Evolutionary conservation across 2,797 vertebrate species (phyloP).

Genomic region (Pangasius sanitwongsei): DNA sequence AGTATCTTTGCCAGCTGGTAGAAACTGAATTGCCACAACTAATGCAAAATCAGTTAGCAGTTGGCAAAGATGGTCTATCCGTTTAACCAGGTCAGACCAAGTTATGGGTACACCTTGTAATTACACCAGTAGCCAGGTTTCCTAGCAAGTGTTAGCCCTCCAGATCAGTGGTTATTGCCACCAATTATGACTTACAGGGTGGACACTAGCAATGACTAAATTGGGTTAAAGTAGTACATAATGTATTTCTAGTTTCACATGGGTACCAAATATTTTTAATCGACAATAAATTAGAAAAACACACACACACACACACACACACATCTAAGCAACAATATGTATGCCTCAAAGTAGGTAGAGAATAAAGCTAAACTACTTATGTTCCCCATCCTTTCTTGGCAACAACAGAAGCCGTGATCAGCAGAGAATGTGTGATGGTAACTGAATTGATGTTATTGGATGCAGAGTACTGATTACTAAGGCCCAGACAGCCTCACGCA

Average conservation of each 20-base stretch:
- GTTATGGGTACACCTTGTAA: background rate
- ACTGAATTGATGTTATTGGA: constrained; percentile 20
- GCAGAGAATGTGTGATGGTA: background rate
- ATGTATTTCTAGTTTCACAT: background rate
- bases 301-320: too few species aligned
- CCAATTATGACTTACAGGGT: background rate
- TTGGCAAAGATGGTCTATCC: background rate
- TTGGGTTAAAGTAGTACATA: background rate
- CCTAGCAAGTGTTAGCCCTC: background rate
- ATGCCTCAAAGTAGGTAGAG: background rate
- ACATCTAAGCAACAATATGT: background rate
- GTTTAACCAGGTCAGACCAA: background rate
- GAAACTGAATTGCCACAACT: background rate
- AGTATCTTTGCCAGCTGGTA: background rate
- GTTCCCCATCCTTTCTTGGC: background rate
- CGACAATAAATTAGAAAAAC: background rate
- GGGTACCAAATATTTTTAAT: background rate
- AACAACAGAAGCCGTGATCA: background rate
- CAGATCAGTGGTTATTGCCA: background rate
- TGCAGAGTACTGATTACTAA: background rate
- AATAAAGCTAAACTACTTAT: background rate
- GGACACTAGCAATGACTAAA: background rate
- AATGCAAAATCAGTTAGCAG: background rate
- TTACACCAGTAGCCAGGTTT: background rate
- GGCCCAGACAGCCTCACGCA: background rate